phyloP scores from a whole-genome alignment of 2,888 invertebrate species.

The Acanthosepion pharaonis region DNA sequence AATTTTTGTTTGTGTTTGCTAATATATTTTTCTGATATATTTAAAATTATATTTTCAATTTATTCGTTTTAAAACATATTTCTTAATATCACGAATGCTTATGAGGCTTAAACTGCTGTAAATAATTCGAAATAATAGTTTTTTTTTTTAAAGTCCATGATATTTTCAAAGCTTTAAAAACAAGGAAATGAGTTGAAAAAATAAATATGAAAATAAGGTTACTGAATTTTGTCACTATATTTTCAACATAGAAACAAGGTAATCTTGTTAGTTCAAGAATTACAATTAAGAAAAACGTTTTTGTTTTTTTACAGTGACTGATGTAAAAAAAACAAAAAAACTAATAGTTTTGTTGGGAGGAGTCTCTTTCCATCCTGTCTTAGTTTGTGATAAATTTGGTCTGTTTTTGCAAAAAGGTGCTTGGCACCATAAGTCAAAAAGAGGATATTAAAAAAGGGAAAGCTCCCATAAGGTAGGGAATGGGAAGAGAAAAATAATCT shows the following conservation, averaged over 20 bases:
- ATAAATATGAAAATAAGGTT: neutral
- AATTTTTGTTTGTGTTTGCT: neutral
- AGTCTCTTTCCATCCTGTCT: neutral
- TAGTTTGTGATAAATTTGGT: neutral
- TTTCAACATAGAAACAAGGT: neutral
- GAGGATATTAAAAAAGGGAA: neutral
- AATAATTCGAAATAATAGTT: neutral
- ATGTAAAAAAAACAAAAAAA: neutral
- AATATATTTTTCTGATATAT: neutral
- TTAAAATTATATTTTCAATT: neutral
- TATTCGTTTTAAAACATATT: neutral
- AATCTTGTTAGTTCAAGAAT: neutral
- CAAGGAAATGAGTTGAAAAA: neutral
- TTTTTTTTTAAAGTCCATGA: neutral
- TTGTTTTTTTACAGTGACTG: neutral
- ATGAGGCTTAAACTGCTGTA: neutral
- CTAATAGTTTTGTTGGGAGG: neutral
- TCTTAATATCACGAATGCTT: neutral
- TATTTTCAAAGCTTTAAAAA: neutral
- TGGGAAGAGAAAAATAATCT: neutral
- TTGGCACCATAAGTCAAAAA: neutral
- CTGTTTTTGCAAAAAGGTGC: neutral
- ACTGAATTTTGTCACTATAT: neutral
- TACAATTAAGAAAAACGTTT: neutral
- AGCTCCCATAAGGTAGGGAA: neutral